These are phyloP conservation scores for Noctua fimbriata DNA, from an alignment of 2,888 invertebrate genomes.

Conservation along the genomic window DNA sequence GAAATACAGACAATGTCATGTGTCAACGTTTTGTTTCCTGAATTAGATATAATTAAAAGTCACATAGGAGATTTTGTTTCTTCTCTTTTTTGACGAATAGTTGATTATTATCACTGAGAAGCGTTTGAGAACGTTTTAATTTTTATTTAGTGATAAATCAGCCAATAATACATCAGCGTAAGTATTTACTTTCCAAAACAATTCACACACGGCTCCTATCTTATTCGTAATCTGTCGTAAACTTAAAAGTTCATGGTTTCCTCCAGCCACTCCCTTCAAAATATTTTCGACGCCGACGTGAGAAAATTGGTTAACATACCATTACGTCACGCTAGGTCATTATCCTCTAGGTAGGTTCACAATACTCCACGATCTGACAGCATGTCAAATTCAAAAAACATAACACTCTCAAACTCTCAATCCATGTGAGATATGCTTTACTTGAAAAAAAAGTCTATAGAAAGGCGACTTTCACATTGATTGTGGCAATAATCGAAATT, in stretches of 20 bases:
- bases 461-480: slow-evolving; percentile 72
- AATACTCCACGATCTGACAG: slow-evolving; percentile 23
- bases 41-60: slow-evolving; percentile 14
- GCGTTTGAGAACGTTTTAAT: slow-evolving; percentile 15
- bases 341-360: slow-evolving; percentile 21
- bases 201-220: slow-evolving; percentile 16
- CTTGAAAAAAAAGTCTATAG: slow-evolving; percentile 61
- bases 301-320: slow-evolving; percentile 28
- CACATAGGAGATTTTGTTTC: slow-evolving; percentile 12
- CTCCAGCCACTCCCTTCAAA: slow-evolving; percentile 19
- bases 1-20: slow-evolving; percentile 39
- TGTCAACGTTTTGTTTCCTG: slow-evolving; percentile 49
- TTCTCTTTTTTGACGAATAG: background rate
- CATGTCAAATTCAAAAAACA: slow-evolving; percentile 46
- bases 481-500: slow-evolving; percentile 63
- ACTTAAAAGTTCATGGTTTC: slow-evolving; percentile 13
- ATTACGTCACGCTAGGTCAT: slow-evolving; percentile 45
- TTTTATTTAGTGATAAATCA: slow-evolving; percentile 21
- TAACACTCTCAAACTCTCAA: slow-evolving; percentile 28
- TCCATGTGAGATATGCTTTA: slow-evolving; percentile 55
- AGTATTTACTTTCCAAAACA: slow-evolving; percentile 20
- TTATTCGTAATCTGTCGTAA: slow-evolving; percentile 14
- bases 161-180: background rate
- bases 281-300: slow-evolving; percentile 28
- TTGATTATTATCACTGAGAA: slow-evolving; percentile 15